phyloP scores from a whole-genome alignment of 2,888 invertebrate species.

The Leptogaster cylindrica region DNA sequence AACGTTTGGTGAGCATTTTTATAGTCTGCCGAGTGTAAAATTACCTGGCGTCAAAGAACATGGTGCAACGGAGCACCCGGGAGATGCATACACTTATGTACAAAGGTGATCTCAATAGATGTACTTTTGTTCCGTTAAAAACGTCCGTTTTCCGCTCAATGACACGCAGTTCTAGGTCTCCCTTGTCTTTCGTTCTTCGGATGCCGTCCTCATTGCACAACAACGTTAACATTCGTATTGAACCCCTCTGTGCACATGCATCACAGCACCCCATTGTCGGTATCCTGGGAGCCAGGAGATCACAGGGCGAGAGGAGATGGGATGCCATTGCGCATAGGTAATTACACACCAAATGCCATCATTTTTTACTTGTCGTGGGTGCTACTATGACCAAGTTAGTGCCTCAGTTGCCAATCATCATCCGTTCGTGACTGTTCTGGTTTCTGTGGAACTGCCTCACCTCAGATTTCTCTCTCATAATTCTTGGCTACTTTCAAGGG shows the following conservation, averaged over 20 bases:
- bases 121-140: conserved; percentile 25
- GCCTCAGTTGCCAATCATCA: no score
- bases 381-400: no score
- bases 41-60: conserved; percentile 33
- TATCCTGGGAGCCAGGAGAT: not conserved
- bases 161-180: conserved; percentile 8
- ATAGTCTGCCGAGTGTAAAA: conserved; percentile 35
- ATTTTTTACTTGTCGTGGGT: conserved; percentile 4
- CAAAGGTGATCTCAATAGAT: conserved; percentile 10
- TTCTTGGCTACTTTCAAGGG: no score
- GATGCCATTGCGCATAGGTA: not conserved
- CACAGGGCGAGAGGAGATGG: no score
- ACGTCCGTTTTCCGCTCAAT: conserved; percentile 36
- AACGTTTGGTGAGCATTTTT: conserved; percentile 19
- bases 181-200: not conserved
- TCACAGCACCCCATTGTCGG: conserved; percentile 1
- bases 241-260: not conserved
- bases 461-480: no score
- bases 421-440: no score
- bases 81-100: not conserved
- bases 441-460: no score
- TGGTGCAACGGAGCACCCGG: conserved; percentile 3
- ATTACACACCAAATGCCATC: conserved; percentile 6
- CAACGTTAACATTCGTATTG: not conserved
- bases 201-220: not conserved